phyloP scores from a whole-genome alignment of 1,140 invertebrate species.

The Archivesica marissinica region DNA sequence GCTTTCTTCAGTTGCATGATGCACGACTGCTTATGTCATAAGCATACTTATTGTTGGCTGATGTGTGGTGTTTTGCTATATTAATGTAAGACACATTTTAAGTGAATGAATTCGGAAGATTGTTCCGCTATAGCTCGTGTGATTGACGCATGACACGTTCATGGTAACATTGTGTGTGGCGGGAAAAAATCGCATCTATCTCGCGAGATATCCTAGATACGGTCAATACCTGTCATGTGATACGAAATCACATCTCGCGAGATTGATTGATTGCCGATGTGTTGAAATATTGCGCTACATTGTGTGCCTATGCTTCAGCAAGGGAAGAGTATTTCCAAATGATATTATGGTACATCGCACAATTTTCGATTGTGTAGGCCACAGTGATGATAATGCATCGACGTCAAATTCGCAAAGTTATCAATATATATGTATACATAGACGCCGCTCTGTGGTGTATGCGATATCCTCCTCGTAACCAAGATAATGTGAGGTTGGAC shows the following conservation, averaged over 20 bases:
- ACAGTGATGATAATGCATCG: no score
- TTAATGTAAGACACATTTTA: constrained; percentile 9
- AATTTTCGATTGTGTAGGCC: no score
- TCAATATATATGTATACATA: no score
- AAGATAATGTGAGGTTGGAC: no score
- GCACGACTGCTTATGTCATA: no score
- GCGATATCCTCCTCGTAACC: no score
- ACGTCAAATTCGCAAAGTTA: no score
- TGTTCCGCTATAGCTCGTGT: constrained; percentile 8
- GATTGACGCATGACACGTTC: constrained; percentile 44
- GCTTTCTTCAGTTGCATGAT: no score
- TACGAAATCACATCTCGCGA: constrained; percentile 41
- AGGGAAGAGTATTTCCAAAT: no score
- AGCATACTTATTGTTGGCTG: neutral
- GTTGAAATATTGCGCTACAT: constrained; percentile 33
- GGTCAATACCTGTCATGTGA: constrained; percentile 42
- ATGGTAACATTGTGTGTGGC: constrained; percentile 42
- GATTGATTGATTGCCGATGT: constrained; percentile 37
- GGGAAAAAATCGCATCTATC: constrained; percentile 17
- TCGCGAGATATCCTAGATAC: constrained; percentile 12
- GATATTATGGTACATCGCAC: no score
- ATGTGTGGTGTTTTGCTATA: neutral
- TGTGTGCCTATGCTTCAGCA: no score
- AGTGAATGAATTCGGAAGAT: constrained; percentile 17
- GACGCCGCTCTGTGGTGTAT: no score